Conservation (phyloP, 2,797 vertebrate genomes). For the Gymnocypris eckloni region DNA sequence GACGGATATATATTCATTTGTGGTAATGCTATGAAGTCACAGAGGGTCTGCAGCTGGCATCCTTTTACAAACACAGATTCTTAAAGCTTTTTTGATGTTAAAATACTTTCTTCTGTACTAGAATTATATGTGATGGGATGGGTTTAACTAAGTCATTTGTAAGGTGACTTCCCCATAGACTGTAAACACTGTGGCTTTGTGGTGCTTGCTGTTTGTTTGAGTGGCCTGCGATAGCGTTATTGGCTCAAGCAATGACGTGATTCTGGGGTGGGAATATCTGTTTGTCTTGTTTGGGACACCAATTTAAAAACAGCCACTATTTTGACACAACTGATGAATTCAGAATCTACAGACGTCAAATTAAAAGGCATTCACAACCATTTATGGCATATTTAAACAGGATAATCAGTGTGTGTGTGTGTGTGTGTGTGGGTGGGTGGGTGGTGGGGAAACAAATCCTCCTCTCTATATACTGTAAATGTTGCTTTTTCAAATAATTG, state of each 20-base stretch:
- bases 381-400: neutral
- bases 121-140: neutral
- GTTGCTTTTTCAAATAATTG: too few relatives aligned
- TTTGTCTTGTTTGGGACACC: neutral
- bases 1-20: constrained; percentile 41
- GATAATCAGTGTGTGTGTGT: neutral
- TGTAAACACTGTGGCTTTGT: constrained; percentile 32
- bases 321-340: neutral
- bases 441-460: too few relatives aligned
- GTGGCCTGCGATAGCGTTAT: constrained; percentile 31
- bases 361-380: neutral
- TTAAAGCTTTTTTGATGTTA: constrained; percentile 5
- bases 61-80: constrained; percentile 28
- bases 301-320: neutral
- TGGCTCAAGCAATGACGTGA: neutral
- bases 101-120: constrained; percentile 6
- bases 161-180: neutral
- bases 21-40: constrained; percentile 34
- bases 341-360: neutral
- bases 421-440: too few relatives aligned
- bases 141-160: neutral
- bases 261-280: neutral
- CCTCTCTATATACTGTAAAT: too few relatives aligned
- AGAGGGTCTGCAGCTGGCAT: constrained; percentile 44
- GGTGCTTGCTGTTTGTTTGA: constrained; percentile 37